Conservation (phyloP, 1,140 invertebrate species). For the Drosophila ohnishii region DNA sequence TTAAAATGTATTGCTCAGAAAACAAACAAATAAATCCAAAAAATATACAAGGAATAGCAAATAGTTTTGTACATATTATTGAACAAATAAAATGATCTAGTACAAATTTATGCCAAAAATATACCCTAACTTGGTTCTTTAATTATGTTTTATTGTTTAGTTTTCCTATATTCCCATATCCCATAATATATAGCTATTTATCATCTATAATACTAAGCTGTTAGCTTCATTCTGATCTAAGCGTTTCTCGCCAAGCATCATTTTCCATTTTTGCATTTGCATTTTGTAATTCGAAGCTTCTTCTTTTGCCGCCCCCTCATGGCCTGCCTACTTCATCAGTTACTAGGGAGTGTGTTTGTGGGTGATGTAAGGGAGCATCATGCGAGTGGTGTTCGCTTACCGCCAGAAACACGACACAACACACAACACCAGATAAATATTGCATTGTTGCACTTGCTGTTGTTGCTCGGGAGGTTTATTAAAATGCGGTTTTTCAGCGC, state of each 20-base stretch:
- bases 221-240: slow-evolving; percentile 31
- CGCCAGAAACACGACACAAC: slow-evolving; percentile 12
- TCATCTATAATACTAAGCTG: background rate
- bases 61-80: background rate
- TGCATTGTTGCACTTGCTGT: slow-evolving; percentile 55
- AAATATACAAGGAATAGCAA: background rate
- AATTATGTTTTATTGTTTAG: background rate
- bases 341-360: slow-evolving; percentile 21
- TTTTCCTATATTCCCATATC: too few species aligned
- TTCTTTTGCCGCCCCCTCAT: background rate
- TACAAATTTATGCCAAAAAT: background rate
- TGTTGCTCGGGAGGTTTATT: slow-evolving; percentile 49
- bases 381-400: slow-evolving; percentile 52
- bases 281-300: slow-evolving; percentile 41
- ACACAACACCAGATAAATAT: slow-evolving; percentile 32
- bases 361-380: slow-evolving; percentile 35
- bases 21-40: background rate
- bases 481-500: slow-evolving; percentile 67
- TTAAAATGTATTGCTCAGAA: slow-evolving; percentile 12
- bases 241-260: slow-evolving; percentile 29
- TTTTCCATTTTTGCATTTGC: slow-evolving; percentile 47
- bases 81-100: background rate
- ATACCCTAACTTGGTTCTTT: background rate
- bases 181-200: background rate
- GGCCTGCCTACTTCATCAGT: background rate